A percentile compares a stretch with the other conserved stretches of the same genome.
Evolutionary conservation across 2,797 vertebrate genomes (phyloP).

Genomic region (Ptychobarbus kaznakovi): DNA sequence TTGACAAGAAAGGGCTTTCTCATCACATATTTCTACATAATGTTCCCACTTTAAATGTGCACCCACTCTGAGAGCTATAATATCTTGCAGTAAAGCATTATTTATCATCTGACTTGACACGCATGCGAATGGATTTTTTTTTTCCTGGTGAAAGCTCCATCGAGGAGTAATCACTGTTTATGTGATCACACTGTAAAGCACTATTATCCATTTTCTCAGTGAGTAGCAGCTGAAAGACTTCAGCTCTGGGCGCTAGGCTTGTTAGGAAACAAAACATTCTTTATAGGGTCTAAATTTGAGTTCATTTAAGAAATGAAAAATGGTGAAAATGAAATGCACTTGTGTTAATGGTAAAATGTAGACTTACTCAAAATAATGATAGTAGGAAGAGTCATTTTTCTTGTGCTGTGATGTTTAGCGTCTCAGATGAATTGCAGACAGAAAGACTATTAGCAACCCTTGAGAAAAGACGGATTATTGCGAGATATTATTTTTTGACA

Average conservation of each 20-base stretch:
- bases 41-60: neutral
- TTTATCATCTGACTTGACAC: slow-evolving; percentile 9
- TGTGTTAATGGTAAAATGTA: slow-evolving; percentile 13
- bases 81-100: neutral
- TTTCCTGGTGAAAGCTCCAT: slow-evolving; percentile 35
- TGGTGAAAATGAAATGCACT: slow-evolving; percentile 21
- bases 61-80: neutral
- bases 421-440: slow-evolving; percentile 5
- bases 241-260: neutral
- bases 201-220: neutral
- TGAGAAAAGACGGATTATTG: slow-evolving; percentile 32
- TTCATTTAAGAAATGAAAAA: slow-evolving; percentile 19
- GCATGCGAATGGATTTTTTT: neutral
- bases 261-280: slow-evolving; percentile 28
- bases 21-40: slow-evolving; percentile 15
- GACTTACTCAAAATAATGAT: slow-evolving; percentile 3
- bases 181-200: slow-evolving; percentile 34
- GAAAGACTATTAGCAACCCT: neutral
- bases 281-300: slow-evolving; percentile 11
- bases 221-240: slow-evolving; percentile 8
- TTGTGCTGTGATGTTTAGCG: slow-evolving; percentile 12
- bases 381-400: neutral
- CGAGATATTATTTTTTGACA: slow-evolving; percentile 17
- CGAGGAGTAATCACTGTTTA: slow-evolving; percentile 59
- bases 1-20: slow-evolving; percentile 22